Conservation (phyloP, 2,797 vertebrate species). For the Centropyge bicolor region DNA sequence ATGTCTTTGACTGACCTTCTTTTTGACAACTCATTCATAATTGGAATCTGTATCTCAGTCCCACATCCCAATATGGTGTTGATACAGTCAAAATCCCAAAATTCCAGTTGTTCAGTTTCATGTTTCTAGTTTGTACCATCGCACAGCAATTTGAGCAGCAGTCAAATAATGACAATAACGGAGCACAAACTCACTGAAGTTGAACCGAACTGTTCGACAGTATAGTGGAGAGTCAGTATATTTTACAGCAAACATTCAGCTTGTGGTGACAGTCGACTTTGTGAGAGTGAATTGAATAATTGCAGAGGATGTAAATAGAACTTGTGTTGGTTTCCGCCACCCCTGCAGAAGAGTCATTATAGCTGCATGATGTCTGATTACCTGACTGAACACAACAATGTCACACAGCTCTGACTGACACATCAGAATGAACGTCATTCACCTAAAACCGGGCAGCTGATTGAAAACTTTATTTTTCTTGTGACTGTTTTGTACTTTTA, state of each 20-base stretch:
- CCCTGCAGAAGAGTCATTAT: slow-evolving; percentile 69
- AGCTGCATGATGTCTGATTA: slow-evolving; percentile 73
- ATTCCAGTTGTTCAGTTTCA: too few species aligned
- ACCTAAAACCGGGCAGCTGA: not conserved
- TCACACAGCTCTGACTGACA: slow-evolving; percentile 52
- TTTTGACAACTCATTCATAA: too few species aligned
- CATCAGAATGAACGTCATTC: slow-evolving; percentile 14
- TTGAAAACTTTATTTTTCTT: slow-evolving; percentile 9
- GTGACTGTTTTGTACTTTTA: not conserved
- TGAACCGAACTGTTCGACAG: not conserved
- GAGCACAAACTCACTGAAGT: too few species aligned
- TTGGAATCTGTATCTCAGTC: too few species aligned
- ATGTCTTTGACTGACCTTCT: too few species aligned
- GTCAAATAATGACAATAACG: too few species aligned
- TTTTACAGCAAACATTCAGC: slow-evolving; percentile 24
- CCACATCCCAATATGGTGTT: too few species aligned
- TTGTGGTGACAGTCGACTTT: slow-evolving; percentile 45
- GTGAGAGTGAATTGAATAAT: slow-evolving; percentile 76
- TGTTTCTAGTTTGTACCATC: too few species aligned
- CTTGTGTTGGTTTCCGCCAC: slow-evolving; percentile 54
- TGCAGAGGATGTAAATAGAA: slow-evolving; percentile 74
- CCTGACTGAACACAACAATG: slow-evolving; percentile 65
- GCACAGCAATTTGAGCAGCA: too few species aligned
- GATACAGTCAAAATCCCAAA: too few species aligned
- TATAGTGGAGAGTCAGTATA: not conserved